Base-by-base conservation (phyloP, 2,888 invertebrate genomes). In the Mactromeris polynyma region DNA sequence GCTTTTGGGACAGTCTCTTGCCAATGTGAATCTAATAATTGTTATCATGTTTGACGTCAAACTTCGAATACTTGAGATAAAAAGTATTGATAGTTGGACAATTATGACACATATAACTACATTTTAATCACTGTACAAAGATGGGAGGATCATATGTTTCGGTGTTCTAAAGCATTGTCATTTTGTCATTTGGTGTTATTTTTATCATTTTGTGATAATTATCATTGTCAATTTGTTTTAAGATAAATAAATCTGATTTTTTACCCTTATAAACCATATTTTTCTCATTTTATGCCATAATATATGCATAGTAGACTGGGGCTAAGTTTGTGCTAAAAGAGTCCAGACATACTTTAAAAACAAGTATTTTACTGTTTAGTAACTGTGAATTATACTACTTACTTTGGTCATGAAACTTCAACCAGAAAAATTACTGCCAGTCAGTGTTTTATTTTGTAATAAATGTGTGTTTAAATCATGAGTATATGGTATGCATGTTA, bases 41-140 rank as follows among this genome's bases (percentile, higher is more conserved):
- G 64, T 83, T 83, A 83, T 83, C 82, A 69, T 58, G 36, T 33
- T 69, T 83, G 82, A 83, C 82, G 82, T 83, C 82, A 83, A 69
- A 58, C 82, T 11, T 69, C n/a, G 38, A 69, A 40, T 83, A 26
- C 38, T 83, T 40, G 42, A 83, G 82, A 83, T 83, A 83, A 64
- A 83, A 51, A 42, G 7, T 69, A 40, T 83, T 26, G 38, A 81
- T 81, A 83, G 42, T 40, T 69, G 40, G 40, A 26, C 69, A 6
- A 58, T 81, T 58, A 36, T 81, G 81, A 58, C 81, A 81, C 58
- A 64, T 64, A 64, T 64, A 26, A 26, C 9, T 64, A 64, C 26
- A 26, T 7, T 64, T 26, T 64, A 64, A 73, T 73, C 73, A 73
- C 19, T 73, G 19, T 19, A 73, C 73, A 73, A 73, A 73, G 73